Base-by-base conservation (phyloP, 2,113 vertebrate genomes). In the Phrynosoma blainvillii region DNA sequence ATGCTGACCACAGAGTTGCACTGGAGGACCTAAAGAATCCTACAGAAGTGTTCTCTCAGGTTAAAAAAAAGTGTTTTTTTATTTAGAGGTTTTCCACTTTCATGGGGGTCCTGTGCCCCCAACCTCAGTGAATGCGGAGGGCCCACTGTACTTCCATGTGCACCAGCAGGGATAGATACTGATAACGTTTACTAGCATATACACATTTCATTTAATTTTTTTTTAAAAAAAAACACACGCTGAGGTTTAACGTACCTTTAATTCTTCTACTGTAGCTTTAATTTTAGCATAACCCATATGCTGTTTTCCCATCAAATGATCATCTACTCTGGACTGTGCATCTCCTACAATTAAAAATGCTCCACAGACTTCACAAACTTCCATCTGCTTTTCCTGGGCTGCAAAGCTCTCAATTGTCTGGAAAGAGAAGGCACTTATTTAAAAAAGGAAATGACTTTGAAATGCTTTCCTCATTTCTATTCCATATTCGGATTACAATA, bases 241-340 rank as follows among this genome's bases (percentile, higher is more conserved):
- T 62, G 59, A 73, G 16, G 84, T 59, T 20, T 84, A 83, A 84
- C 97, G 96, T 95, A 99, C 99, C 97, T 99, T 99, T 88, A 99
- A 97, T 93, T 99, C 99, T 95, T 99, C 98, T 86, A 99, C 98
- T 52, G 99, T 99, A 90, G 98, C 98, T 96, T 99, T 99, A 95
- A 99, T 99, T 97, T 99, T 99, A 93, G 99, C 99, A 66, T 99
- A 99, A 90, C 99, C 99, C 99, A 99, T 99, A 95, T 99, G 99
- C 89, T 99, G 99, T 90, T 99, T 99, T 92, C 99, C 99, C 99
- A 99, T 99, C 94, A 99, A 96, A 93, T 99, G 99, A 94, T 99
- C 99, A 65, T 99, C 99, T 93, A 99, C 99, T 73, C 99, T 95
- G 89, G 99, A 99, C 94, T 99, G 99, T 73, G 99, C 98, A 82